Evolutionary conservation across 2,797 vertebrate genomes (phyloP).

Genomic region (Crenichthys baileyi): DNA sequence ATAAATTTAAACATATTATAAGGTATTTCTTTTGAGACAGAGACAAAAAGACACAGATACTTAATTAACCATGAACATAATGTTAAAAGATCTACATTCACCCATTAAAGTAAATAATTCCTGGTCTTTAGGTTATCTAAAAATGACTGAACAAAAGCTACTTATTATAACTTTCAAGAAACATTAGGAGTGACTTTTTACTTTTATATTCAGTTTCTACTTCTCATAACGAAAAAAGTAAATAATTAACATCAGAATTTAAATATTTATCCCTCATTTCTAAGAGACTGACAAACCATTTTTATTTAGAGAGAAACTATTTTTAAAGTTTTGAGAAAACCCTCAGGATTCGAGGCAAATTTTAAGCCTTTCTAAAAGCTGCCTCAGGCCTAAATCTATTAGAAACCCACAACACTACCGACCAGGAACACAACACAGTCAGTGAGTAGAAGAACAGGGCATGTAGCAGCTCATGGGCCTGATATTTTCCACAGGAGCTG

Average conservation of each 20-base stretch:
- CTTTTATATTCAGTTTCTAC: background rate
- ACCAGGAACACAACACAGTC: slow-evolving; percentile 11
- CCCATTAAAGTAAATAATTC: background rate
- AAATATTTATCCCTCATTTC: background rate
- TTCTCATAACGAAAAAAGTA: background rate
- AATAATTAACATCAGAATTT: background rate
- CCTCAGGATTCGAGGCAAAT: background rate
- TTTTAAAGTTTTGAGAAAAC: background rate
- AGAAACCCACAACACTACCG: slow-evolving; percentile 2
- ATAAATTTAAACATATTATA: background rate
- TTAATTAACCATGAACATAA: background rate
- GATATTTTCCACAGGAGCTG: slow-evolving; percentile 5
- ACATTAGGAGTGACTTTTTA: background rate
- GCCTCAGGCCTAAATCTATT: slow-evolving; percentile 5
- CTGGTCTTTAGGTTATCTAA: background rate
- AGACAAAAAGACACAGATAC: background rate
- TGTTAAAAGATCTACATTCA: background rate
- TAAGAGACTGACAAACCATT: background rate
- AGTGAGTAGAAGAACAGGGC: background rate
- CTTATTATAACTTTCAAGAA: background rate
- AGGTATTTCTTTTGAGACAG: too few relatives aligned
- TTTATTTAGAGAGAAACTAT: background rate
- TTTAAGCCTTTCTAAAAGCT: background rate
- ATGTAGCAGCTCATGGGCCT: slow-evolving; percentile 12
- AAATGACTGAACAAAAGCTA: background rate